Base-by-base conservation (phyloP, 2,113 vertebrate genomes). In the Carassius carassius region DNA sequence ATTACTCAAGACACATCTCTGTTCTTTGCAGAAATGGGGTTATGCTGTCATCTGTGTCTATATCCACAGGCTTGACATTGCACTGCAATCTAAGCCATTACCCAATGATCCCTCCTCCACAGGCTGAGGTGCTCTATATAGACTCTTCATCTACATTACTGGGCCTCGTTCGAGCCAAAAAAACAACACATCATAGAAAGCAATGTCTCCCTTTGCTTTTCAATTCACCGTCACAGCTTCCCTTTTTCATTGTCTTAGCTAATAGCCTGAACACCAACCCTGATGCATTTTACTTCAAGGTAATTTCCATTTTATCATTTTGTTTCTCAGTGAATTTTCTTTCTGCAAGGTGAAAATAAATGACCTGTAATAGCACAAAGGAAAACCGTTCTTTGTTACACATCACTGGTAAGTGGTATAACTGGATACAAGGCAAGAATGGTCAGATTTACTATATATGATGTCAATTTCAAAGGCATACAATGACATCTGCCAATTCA, bases 61-160 rank as follows among this genome's bases (percentile, higher is more conserved):
- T 69, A 85, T 80, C 74, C 51, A 21, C 35, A 85, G 86, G 7
- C 84, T 84, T 80, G 87, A 90, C 90, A 89, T 82, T 91, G 85
- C 87, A 88, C 89, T 89, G 85, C 87, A 87, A 86, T 89, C 82
- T 88, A 83, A 82, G 85, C 83, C 62, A 76, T 87, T 88, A 81
- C 54, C 67, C 82, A 58, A 58, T 49, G 87, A 81, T 84, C 88
- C 86, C 81, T 89, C 76, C 81, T 82, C 25, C 84, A 81, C 29
- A 67, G 74, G 56, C 62, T 11, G 44, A 37, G 72, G 51, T 72
- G 78, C 70, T 54, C 51, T 16, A 86, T 86, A 91, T 88, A 90
- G 88, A 84, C 79, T 86, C 79, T 81, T 85, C 80, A 84, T 92
- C 72, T 86, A 82, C 79, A 81, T 86, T 84, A 85, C 56, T 67